Base-by-base conservation (phyloP, 2,888 invertebrate genomes). In the Agrypnus murinus region DNA sequence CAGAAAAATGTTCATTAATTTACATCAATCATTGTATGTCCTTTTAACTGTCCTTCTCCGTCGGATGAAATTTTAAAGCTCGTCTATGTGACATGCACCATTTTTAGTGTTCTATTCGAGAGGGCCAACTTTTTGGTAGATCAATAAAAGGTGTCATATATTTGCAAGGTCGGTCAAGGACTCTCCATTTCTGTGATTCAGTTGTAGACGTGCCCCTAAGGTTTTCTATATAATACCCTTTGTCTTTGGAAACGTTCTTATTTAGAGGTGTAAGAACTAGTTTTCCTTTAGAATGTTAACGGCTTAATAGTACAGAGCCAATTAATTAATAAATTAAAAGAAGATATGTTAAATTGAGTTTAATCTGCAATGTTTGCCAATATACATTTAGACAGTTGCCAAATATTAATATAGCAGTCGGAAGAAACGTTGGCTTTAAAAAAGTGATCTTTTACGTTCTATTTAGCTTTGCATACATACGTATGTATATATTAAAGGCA, bases 141-240 rank as follows among this genome's bases (percentile, higher is more conserved):
- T 63, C 62, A 50, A 63, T 63, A 63, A 63, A 19, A 63, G 62
- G 62, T 63, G 62, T 63, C 62, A 63, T 48, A 48, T 48, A 48
- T 63, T 63, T 46, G 48, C 50, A 63, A 63, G 62, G 62, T 50
- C 50, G 62, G 62, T 63, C 62, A 63, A 63, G 62, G 62, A 36
- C 48, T 63, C 34, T 36, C 48, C 34, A 36, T 48, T 63, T 12
- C 50, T 36, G 62, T 25, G 25, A 25, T 25, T 25, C 25, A 5
- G 5, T 25, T 25, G 2, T 25, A 25, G 2, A 25, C 25, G 25
- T 25, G 25, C 25, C 5, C 5, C 25, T 25, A 3, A 25, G 25
- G 5, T 25, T 25, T 2, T 25, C 25, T 25, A 5, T 2, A 25
- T 5, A 5, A 25, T 25, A 25, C 25, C 5, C 25, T n/a, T n/a